Evolutionary conservation across 2,113 vertebrate species (phyloP), one percentile per base, ranked within the genome.

Genomic region (Ariopsis seemanni): DNA sequence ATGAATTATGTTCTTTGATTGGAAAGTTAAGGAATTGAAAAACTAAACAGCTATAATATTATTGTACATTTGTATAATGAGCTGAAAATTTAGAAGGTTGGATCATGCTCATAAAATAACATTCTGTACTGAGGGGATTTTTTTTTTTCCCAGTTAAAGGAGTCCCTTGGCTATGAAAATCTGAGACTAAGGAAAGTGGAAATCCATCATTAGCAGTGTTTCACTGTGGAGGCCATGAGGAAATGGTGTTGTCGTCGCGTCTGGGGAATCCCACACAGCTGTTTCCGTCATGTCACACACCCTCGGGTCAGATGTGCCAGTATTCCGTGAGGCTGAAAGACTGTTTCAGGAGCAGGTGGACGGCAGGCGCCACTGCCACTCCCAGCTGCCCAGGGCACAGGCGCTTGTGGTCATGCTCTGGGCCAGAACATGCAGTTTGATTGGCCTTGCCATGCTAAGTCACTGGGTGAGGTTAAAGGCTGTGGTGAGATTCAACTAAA

Each of bases 211-310:
- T 72, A 72, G 53, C 53, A 84, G 22, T 52, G 48, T 71, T 84
- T 71, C 57, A 53, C 82, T 55, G 25, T 50, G 84, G 30, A 57
- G 62, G 55, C 18, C 22, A 65, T 77, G 60, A 77, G 57, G 42
- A 82, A 69, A 58, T 53, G 18, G 58, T 81, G 85, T 57, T 60
- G 77, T 86, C 15, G 30, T 74, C 9, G 11, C 7, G 27, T 83
- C 63, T 60, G 85, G 89, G 77, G 85, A 89, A 84, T 53, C 71
- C 86, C 83, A 71, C 89, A 85, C 89, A 90, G 85, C 87, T 90
- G 87, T 89, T 83, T 83, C 86, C 0, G 50, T 75, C 86, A 22
- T 86, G 85, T 89, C 57, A 82, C 67, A 71, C 42, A 58, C 17
- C 67, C 65, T 69, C 53, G 8, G 81, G 55, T 69, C 81, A 82